Evolutionary conservation across 2,113 vertebrate species (phyloP).

Genomic region (Scalopus aquaticus): DNA sequence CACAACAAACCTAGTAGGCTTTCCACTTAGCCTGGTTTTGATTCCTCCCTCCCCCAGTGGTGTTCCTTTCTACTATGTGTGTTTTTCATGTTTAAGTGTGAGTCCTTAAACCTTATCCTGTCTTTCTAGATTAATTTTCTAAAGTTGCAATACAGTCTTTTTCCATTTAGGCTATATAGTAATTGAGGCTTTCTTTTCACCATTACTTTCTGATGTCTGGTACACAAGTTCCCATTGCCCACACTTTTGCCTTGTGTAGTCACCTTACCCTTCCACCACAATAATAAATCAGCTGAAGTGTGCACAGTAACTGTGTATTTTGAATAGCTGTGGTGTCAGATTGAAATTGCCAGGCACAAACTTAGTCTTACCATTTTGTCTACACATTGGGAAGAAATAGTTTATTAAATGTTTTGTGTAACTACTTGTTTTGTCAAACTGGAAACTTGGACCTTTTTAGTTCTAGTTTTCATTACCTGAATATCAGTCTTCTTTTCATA

Average conservation of each 20-base stretch:
- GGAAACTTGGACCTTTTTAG: conserved; percentile 86
- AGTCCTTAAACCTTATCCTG: conserved; percentile 78
- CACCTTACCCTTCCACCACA: conserved; percentile 42
- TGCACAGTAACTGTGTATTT: conserved; percentile 80
- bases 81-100: conserved; percentile 80
- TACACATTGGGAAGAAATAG: conserved; percentile 78
- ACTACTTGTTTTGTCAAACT: conserved; percentile 85
- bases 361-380: conserved; percentile 85
- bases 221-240: conserved; percentile 74
- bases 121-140: conserved; percentile 82
- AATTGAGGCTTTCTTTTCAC: conserved; percentile 71
- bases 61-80: conserved; percentile 76
- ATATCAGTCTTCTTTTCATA: conserved; percentile 87
- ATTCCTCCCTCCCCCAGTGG: conserved; percentile 53
- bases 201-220: conserved; percentile 76
- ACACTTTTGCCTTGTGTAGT: conserved; percentile 70
- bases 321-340: conserved; percentile 79
- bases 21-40: conserved; percentile 76
- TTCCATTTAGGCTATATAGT: conserved; percentile 79
- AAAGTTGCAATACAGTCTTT: conserved; percentile 79
- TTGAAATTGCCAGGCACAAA: conserved; percentile 81
- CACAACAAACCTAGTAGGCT: conserved; percentile 64
- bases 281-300: conserved; percentile 78
- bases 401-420: conserved; percentile 86
- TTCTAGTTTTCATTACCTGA: conserved; percentile 88